Evolutionary conservation across 2,888 invertebrate genomes (phyloP).

Genomic region (Pemphredon lugubris): DNA sequence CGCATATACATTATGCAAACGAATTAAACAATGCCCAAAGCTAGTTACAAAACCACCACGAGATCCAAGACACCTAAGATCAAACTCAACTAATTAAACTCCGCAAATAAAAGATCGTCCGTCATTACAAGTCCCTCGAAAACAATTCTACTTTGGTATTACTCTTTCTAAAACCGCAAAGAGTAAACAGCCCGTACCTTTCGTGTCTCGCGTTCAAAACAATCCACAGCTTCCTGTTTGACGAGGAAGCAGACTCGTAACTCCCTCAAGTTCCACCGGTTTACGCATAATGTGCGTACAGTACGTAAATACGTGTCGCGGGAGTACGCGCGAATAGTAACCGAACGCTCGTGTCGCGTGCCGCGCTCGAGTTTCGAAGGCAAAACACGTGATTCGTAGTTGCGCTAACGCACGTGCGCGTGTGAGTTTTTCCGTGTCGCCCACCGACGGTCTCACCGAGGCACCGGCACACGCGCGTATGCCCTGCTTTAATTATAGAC

Average conservation of each 20-base stretch:
- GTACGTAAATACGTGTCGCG: no score
- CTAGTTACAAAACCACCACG: no score
- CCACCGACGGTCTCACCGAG: background rate
- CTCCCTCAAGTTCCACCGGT: constrained; percentile 12
- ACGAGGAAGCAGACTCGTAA: constrained; percentile 19
- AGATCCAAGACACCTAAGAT: no score
- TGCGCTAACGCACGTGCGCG: background rate
- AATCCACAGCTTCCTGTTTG: constrained; percentile 39
- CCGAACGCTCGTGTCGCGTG: constrained; percentile 55
- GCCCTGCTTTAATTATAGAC: constrained; percentile 70
- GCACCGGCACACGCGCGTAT: constrained; percentile 27
- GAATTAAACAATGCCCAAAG: no score
- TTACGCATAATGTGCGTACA: constrained; percentile 35
- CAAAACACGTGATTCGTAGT: constrained; percentile 61
- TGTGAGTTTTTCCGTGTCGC: constrained; percentile 1
- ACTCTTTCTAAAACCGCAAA: no score
- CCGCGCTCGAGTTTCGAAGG: constrained; percentile 38
- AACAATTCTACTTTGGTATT: no score
- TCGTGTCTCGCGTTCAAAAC: no score
- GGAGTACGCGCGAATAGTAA: constrained; percentile 22
- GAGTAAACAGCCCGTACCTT: no score
- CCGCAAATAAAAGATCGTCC: no score
- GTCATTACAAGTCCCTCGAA: no score
- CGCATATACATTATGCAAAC: no score
- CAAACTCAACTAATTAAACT: no score